A percentile compares a stretch with the other conserved stretches of the same genome.
Conservation (phyloP, 2,888 invertebrate species). For the Rhamphomyia laevipes region DNA sequence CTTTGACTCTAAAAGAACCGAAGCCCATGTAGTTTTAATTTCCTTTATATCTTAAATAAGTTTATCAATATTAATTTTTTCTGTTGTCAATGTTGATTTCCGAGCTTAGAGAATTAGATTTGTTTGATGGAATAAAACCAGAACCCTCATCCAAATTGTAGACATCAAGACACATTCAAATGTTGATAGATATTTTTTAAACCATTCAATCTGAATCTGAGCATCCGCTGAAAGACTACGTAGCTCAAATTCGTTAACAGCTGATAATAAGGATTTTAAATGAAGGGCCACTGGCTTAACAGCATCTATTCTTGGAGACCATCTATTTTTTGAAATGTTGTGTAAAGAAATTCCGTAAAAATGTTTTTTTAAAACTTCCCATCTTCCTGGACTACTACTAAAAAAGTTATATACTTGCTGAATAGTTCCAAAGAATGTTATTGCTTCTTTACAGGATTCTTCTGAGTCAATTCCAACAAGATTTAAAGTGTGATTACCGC, state of each 20-base stretch:
- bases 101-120: too few relatives aligned
- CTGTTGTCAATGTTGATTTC: too few relatives aligned
- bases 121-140: too few relatives aligned
- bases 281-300: neutral
- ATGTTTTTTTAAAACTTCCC: neutral
- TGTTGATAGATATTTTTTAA: neutral
- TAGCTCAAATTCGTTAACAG: neutral
- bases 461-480: neutral
- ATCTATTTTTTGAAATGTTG: neutral
- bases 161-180: neutral
- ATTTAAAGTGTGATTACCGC: neutral
- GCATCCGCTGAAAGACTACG: neutral
- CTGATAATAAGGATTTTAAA: conserved; percentile 1
- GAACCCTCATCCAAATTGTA: neutral
- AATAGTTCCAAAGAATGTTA: neutral
- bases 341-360: neutral
- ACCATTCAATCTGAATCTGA: neutral
- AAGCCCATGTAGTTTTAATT: too few relatives aligned
- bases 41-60: too few relatives aligned
- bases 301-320: neutral
- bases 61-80: too few relatives aligned
- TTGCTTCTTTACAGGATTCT: neutral
- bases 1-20: too few relatives aligned
- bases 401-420: neutral
- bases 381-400: neutral